A percentile compares a stretch with the other conserved stretches of the same genome.
phyloP scores from a whole-genome alignment of 2,797 vertebrate species.

The Apodemus agrarius region DNA sequence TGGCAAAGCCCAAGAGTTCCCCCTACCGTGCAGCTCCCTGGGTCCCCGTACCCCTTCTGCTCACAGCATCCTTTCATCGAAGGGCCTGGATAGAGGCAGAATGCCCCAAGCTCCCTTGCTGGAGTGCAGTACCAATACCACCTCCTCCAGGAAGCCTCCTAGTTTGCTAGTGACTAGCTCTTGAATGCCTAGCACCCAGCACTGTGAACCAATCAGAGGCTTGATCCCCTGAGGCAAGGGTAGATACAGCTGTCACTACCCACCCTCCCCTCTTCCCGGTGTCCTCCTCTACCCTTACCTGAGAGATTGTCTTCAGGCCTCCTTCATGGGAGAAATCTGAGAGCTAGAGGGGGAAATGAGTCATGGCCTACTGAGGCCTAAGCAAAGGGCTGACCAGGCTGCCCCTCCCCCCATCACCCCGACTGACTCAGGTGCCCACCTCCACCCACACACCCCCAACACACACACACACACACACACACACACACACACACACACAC shows the following conservation, averaged over 20 bases:
- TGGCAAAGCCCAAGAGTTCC: neutral
- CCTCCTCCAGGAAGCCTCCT: neutral
- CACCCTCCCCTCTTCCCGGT: neutral
- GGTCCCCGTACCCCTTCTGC: neutral
- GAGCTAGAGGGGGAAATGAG: neutral
- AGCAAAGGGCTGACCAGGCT: neutral
- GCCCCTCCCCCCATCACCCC: neutral
- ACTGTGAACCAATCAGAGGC: neutral
- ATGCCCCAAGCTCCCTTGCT: too few species aligned
- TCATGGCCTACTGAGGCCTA: neutral
- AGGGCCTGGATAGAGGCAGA: neutral
- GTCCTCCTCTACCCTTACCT: neutral
- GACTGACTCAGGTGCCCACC: neutral
- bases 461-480: too few species aligned
- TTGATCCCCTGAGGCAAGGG: neutral
- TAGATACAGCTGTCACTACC: neutral
- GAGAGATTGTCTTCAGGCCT: neutral
- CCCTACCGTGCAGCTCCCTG: too few species aligned
- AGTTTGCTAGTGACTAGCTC: neutral
- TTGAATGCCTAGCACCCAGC: neutral
- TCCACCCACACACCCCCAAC: too few species aligned
- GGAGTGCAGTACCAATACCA: too few species aligned
- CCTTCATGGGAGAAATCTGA: neutral
- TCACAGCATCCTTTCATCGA: neutral
- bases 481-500: neutral